A percentile compares a stretch with the other conserved stretches of the same genome.
phyloP scores from a whole-genome alignment of 2,113 vertebrate species.

The Oreochromis niloticus region DNA sequence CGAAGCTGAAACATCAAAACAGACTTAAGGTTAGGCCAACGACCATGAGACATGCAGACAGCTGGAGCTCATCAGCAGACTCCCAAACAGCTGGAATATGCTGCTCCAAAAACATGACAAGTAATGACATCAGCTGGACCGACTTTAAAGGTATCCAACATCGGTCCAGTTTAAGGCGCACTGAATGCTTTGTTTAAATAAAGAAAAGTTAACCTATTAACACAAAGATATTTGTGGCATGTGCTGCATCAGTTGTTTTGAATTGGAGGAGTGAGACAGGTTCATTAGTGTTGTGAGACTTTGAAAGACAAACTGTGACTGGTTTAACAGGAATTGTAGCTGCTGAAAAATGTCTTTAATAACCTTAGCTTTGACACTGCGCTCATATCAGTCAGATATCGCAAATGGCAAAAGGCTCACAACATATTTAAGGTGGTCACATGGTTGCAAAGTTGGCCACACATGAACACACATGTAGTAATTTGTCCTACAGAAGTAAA shows the following conservation, averaged over 20 bases:
- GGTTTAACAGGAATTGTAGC: background rate
- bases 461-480: background rate
- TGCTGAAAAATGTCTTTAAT: background rate
- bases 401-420: background rate
- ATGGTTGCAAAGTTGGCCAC: background rate
- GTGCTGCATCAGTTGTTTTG: background rate
- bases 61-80: background rate
- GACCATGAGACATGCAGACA: background rate
- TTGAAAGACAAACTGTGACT: background rate
- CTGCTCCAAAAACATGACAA: background rate
- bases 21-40: background rate
- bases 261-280: background rate
- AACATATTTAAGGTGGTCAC: background rate
- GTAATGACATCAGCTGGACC: background rate
- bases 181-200: background rate
- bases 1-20: slow-evolving; percentile 78
- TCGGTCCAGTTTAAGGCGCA: background rate
- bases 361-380: background rate
- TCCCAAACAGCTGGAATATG: background rate
- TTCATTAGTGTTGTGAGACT: background rate
- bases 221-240: background rate
- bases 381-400: background rate
- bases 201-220: background rate
- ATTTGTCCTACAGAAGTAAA: background rate
- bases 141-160: background rate